These are phyloP conservation scores for Pseudorhombus dupliciocellatus DNA, from an alignment of 2,113 vertebrate species.

Conservation along the genomic window DNA sequence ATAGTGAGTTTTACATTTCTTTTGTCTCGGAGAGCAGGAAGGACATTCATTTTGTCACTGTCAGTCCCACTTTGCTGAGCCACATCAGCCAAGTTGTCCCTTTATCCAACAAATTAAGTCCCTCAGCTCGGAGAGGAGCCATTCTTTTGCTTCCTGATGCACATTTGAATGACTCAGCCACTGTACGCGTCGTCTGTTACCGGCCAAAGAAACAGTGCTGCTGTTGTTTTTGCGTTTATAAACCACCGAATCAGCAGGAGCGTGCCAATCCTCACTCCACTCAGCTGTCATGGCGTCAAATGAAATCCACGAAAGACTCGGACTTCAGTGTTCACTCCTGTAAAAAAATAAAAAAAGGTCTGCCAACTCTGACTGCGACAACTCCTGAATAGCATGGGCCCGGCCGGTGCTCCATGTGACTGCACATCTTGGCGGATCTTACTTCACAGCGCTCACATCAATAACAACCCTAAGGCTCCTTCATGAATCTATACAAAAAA, in stretches of 20 bases:
- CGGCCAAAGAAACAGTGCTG: slow-evolving; percentile 23
- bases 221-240: slow-evolving; percentile 34
- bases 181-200: slow-evolving; percentile 13
- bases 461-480: slow-evolving; percentile 22
- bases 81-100: slow-evolving; percentile 9
- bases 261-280: slow-evolving; percentile 12
- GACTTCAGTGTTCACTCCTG: slow-evolving; percentile 18
- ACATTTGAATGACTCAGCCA: slow-evolving; percentile 33
- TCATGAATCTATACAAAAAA: slow-evolving; percentile 39
- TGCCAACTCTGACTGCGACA: slow-evolving; percentile 15
- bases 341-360: not conserved
- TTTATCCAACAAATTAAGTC: slow-evolving; percentile 36
- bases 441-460: slow-evolving; percentile 18
- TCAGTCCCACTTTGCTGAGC: slow-evolving; percentile 19
- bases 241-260: slow-evolving; percentile 14
- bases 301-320: slow-evolving; percentile 24
- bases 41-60: slow-evolving; percentile 36
- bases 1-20: slow-evolving; percentile 8
- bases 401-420: not conserved
- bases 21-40: slow-evolving; percentile 13
- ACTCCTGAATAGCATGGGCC: slow-evolving; percentile 4
- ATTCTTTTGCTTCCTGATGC: slow-evolving; percentile 33
- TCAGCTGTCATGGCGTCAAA: slow-evolving; percentile 32
- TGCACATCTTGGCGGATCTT: slow-evolving; percentile 10
- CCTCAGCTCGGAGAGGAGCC: slow-evolving; percentile 33